These are phyloP conservation scores for Heliocidaris erythrogramma DNA, from an alignment of 35 echinoderm and acorn worm species.

Conservation along the genomic window DNA sequence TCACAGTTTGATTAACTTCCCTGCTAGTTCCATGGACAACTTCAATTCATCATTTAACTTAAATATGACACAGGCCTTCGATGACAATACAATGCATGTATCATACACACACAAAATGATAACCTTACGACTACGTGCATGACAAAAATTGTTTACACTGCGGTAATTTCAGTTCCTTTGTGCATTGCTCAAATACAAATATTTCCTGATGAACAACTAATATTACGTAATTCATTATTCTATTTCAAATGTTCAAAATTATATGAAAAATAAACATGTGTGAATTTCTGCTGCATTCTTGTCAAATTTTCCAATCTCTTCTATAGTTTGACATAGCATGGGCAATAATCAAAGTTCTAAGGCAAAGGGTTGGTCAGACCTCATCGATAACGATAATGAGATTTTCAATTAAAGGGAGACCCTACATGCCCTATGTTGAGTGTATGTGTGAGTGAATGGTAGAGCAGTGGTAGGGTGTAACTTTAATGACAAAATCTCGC, in stretches of 20 bases:
- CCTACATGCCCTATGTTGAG: too few species aligned
- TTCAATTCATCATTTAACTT: background rate
- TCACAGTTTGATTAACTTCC: background rate
- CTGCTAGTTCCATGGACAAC: background rate
- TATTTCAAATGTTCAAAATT: background rate
- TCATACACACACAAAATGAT: background rate
- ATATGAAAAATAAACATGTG: background rate
- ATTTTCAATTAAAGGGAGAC: too few species aligned
- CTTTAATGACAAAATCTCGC: too few species aligned
- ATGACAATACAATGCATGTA: background rate
- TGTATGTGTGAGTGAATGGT: too few species aligned
- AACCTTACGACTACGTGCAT: background rate
- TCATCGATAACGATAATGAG: too few species aligned
- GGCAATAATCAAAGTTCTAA: too few species aligned
- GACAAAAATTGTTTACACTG: background rate
- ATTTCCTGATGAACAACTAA: background rate
- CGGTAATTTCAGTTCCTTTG: background rate
- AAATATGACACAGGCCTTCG: background rate
- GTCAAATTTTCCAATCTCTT: background rate
- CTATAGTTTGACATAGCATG: too few species aligned
- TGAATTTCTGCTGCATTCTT: background rate
- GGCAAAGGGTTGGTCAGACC: too few species aligned
- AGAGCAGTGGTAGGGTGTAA: too few species aligned
- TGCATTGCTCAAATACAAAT: background rate
- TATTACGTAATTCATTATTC: background rate